Conservation (phyloP, 2,888 invertebrate genomes). For the Druceiella hillmani region DNA sequence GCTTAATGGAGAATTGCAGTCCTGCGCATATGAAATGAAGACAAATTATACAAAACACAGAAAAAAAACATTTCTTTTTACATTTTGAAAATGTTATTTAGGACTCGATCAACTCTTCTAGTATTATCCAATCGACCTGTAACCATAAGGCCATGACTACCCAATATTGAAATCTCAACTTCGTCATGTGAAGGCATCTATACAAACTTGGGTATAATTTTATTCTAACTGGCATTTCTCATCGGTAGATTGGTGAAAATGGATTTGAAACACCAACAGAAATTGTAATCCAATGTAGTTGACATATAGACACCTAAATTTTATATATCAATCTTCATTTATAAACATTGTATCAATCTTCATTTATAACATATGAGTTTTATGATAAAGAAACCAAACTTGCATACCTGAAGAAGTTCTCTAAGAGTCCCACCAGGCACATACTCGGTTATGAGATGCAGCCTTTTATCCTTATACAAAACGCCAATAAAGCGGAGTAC, state of each 20-base stretch:
- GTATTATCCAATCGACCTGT: too few species aligned
- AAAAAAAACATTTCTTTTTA: not conserved
- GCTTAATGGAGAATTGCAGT: constrained; percentile 53
- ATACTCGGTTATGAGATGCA: constrained; percentile 90
- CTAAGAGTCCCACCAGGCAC: constrained; percentile 89
- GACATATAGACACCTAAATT: too few species aligned
- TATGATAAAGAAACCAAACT: constrained; percentile 43
- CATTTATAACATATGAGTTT: too few species aligned
- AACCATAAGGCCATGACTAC: too few species aligned
- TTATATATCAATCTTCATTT: too few species aligned
- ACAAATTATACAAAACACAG: not conserved
- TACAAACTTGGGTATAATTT: not conserved
- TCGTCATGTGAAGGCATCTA: not conserved
- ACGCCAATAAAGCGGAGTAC: constrained; percentile 90
- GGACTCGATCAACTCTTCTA: too few species aligned
- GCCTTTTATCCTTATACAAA: constrained; percentile 83
- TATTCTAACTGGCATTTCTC: not conserved
- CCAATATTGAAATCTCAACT: not conserved
- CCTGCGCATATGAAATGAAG: constrained; percentile 27
- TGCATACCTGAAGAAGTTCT: constrained; percentile 66
- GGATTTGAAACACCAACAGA: too few species aligned
- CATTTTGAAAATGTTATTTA: not conserved
- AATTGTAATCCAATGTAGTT: not conserved
- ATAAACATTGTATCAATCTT: too few species aligned
- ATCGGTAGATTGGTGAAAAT: not conserved